Base-by-base conservation (phyloP, 2,797 vertebrate genomes). In the Enteromius afrohamiltoni region DNA sequence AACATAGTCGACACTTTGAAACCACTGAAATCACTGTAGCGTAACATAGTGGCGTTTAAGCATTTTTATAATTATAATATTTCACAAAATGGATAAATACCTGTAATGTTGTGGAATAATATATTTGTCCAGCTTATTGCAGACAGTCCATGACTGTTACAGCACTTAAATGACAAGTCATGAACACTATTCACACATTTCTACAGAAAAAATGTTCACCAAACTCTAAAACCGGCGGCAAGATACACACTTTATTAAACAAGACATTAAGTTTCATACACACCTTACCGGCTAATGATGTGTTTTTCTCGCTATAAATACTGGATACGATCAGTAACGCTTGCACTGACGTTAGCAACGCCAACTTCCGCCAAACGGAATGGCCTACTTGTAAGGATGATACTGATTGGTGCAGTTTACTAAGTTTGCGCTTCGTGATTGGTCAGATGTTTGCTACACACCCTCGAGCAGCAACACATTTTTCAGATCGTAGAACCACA, bases 401-500 rank as follows among this genome's bases (percentile, higher is more conserved):
- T 2, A 14, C 8, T 49, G 74, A 77, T 83, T 69, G 82, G 82
- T 31, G 60, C 13, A 19, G 4, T 58, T 49, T 26, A 5, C 21
- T 4, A 3, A 8, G 74, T 21, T 26, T 34, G 40, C 37, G 49
- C 3, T 70, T 29, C 4, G 40, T 83, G 82, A 83, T 83, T 83
- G 82, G 82, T 69, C 74, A 70, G 74, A 37, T 31, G 6, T 55
- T 42, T 55, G 34, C 64, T 14, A 37, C 74, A 60, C 65, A 47
- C 82, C 40, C 64, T 34, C 4, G 1, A 16, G 11, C 62, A 55
- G 34, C 62, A 31, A 77, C 26, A 77, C 37, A 60, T 1, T 77
- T 77, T 77, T 16, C 53, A 77, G 65, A 60, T 83, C 74, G 74
- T 83, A 69, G 65, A 62, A 49, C 49, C 47, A 60, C 19, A 23